Percentiles rank a stretch among this genome's conserved stretches.
Evolutionary conservation across 2,113 vertebrate species (phyloP).

Genomic region (Oreocharis arfaki): DNA sequence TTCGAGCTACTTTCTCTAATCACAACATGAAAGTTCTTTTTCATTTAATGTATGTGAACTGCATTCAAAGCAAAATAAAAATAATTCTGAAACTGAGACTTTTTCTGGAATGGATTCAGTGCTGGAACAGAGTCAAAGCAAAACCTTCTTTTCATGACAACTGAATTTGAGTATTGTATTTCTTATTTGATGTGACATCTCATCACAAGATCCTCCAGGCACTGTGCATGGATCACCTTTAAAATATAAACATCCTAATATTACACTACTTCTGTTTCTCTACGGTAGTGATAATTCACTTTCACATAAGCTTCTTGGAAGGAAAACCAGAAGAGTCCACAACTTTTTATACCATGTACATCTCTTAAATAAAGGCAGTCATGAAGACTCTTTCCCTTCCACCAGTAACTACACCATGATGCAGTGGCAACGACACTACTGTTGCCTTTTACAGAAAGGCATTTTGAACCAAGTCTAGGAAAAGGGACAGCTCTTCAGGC

Average conservation of each 20-base stretch:
- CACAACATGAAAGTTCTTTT: slow-evolving; percentile 12
- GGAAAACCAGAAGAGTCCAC: background rate
- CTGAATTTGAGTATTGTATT: background rate
- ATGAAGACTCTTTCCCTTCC: background rate
- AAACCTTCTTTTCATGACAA: slow-evolving; percentile 9
- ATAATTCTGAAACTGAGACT: background rate
- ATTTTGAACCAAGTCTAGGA: background rate
- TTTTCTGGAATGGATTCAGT: background rate
- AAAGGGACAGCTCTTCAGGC: background rate
- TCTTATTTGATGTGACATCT: slow-evolving; percentile 30
- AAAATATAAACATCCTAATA: slow-evolving; percentile 1
- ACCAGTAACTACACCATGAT: background rate
- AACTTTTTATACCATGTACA: background rate
- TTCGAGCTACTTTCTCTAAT: slow-evolving; percentile 39
- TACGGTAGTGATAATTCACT: background rate
- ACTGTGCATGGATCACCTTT: background rate
- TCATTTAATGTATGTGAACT: slow-evolving; percentile 12
- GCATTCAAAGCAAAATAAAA: slow-evolving; percentile 15
- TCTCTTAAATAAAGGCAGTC: background rate
- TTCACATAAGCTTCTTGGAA: background rate
- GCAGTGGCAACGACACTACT: background rate
- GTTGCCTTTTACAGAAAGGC: background rate
- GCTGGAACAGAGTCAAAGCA: slow-evolving; percentile 13
- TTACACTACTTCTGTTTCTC: background rate
- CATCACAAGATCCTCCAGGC: slow-evolving; percentile 9